phyloP scores from a whole-genome alignment of 1,140 invertebrate genomes.

The Xylocopa sonorina region DNA sequence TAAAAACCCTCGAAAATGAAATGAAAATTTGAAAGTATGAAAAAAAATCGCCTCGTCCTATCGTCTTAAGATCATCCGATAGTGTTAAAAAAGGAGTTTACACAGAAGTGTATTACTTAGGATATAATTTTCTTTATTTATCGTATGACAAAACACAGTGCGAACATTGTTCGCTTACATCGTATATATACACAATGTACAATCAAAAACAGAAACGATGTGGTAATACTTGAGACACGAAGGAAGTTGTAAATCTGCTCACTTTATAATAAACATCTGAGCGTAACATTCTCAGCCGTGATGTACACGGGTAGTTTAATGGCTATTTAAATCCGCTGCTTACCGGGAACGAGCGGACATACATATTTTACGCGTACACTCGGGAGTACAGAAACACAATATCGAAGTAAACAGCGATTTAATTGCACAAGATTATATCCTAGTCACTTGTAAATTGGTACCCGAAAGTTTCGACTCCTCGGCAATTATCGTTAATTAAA shows the following conservation, averaged over 20 bases:
- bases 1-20: too few species aligned
- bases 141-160: slow-evolving; percentile 44
- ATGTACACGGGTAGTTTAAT: background rate
- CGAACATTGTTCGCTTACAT: slow-evolving; percentile 28
- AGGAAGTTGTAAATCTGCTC: background rate
- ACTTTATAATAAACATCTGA: background rate
- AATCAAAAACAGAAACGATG: slow-evolving; percentile 23
- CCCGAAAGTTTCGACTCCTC: slow-evolving; percentile 18
- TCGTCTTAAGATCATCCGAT: too few species aligned
- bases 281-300: background rate
- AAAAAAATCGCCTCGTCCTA: too few species aligned
- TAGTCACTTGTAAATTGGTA: slow-evolving; percentile 31
- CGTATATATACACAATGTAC: slow-evolving; percentile 49
- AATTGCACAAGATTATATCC: slow-evolving; percentile 1
- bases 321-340: background rate
- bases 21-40: too few species aligned
- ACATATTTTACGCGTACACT: background rate
- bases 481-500: slow-evolving; percentile 6
- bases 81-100: background rate
- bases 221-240: slow-evolving; percentile 13
- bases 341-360: background rate
- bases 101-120: background rate
- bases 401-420: slow-evolving; percentile 2
- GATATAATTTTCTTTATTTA: slow-evolving; percentile 40
- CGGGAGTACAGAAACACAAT: background rate